phyloP scores from a whole-genome alignment of 2,797 vertebrate species.

The Euthynnus affinis region DNA sequence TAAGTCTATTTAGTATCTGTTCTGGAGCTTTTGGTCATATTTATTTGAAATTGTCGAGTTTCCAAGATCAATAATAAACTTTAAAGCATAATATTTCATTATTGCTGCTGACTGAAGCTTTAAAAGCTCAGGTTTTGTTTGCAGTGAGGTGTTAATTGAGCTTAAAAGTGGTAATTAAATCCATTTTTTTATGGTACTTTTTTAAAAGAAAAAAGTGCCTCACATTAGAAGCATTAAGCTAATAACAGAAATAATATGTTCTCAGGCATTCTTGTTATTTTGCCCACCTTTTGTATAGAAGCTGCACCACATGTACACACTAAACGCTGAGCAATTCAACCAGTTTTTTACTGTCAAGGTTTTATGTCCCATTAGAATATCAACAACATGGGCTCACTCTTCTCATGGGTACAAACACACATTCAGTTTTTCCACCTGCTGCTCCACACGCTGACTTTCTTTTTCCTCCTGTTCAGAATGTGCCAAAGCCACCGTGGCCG shows the following conservation, averaged over 20 bases:
- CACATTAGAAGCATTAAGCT: no score
- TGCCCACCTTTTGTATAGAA: neutral
- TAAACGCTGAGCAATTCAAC: neutral
- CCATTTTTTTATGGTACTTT: no score
- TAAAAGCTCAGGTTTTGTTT: neutral
- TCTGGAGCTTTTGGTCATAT: neutral
- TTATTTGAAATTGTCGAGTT: neutral
- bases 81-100: neutral
- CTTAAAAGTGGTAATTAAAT: no score
- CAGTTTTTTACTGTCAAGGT: neutral
- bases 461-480: conserved; percentile 80
- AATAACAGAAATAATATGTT: neutral
- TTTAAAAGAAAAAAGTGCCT: no score
- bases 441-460: conserved; percentile 20
- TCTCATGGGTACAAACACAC: neutral
- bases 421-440: conserved; percentile 5
- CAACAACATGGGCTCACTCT: neutral
- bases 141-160: neutral
- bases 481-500: conserved; percentile 79
- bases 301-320: no score
- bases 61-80: neutral
- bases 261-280: neutral
- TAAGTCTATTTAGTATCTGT: neutral
- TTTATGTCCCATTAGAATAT: neutral
- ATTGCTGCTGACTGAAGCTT: neutral